Base-by-base conservation (phyloP, 1,140 invertebrate genomes). In the Zelostemma sp. region DNA sequence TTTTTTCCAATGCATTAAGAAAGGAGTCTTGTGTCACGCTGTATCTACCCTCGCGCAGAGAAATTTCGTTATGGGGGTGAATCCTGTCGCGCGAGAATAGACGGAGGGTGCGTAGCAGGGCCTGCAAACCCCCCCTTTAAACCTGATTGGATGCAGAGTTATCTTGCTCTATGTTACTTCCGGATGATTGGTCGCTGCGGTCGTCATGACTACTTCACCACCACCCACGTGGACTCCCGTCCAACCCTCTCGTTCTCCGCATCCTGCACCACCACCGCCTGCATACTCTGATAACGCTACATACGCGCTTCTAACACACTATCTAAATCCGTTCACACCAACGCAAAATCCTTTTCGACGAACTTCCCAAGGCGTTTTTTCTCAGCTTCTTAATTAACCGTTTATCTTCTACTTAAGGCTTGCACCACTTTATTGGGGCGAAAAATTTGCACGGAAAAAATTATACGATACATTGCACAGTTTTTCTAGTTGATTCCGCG, bases 141-240 rank as follows among this genome's bases (percentile, higher is more conserved):
- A 86, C 77, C 84, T 85, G 84, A 85, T 85, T 85, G 84, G 84
- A 85, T 85, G 82, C 82, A 83, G 84, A 85, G 84, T 85, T 85
- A 85, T 85, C 84, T 85, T 83, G 81, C 81, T 83, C 71, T 78
- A 77, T 81, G 82, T 85, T 85, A 84, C 81, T 85, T 85, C 84
- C 83, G 84, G 83, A 85, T 85, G 83, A 85, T 85, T 85, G 84
- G 84, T 84, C 77, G 79, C 74, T 85, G 83, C 76, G 84, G 84
- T 85, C 80, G 84, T 81, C 84, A 85, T 85, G 84, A 83, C 84
- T 85, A 85, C 84, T 81, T 75, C 77, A 74, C 78, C 73, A 74
- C 77, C 80, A 79, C 82, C 79, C 77, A 79, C 80, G 72, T 79
- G 73, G 73, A 57, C 61, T 66, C 54, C 15, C 63, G 17, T 64